Conservation (phyloP, 2,888 invertebrate genomes). For the Antheraea assamensis region DNA sequence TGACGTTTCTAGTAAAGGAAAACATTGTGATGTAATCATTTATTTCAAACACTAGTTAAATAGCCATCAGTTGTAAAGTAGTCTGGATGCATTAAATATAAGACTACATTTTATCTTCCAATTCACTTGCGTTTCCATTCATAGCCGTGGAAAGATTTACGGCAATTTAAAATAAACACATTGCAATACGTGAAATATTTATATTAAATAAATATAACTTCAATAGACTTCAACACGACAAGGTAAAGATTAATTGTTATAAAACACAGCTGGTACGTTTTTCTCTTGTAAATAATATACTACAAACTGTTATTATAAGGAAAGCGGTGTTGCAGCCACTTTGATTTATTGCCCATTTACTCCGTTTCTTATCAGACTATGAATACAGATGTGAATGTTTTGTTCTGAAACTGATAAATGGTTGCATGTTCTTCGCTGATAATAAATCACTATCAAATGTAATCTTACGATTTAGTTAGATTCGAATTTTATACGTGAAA, state of each 20-base stretch:
- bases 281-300: slow-evolving; percentile 6
- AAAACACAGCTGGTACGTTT: not conserved
- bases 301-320: slow-evolving; percentile 17
- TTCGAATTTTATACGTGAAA: no score
- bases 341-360: slow-evolving; percentile 31
- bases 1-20: no score
- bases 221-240: not conserved
- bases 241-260: slow-evolving; percentile 6
- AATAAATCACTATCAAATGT: not conserved
- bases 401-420: slow-evolving; percentile 20
- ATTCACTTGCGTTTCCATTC: not conserved
- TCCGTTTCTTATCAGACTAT: slow-evolving; percentile 34
- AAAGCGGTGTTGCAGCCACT: slow-evolving; percentile 9
- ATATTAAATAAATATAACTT: not conserved
- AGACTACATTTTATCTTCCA: not conserved
- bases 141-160: not conserved
- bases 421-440: not conserved
- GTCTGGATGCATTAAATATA: not conserved
- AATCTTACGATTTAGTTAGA: no score
- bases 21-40: no score
- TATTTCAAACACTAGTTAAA: slow-evolving; percentile 22
- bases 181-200: not conserved
- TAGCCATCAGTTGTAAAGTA: not conserved
- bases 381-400: slow-evolving; percentile 32
- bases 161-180: slow-evolving; percentile 1